Evolutionary conservation across 2,797 vertebrate genomes (phyloP), one percentile per base, ranked within the genome.

Genomic region (Diplodus puntazzo): DNA sequence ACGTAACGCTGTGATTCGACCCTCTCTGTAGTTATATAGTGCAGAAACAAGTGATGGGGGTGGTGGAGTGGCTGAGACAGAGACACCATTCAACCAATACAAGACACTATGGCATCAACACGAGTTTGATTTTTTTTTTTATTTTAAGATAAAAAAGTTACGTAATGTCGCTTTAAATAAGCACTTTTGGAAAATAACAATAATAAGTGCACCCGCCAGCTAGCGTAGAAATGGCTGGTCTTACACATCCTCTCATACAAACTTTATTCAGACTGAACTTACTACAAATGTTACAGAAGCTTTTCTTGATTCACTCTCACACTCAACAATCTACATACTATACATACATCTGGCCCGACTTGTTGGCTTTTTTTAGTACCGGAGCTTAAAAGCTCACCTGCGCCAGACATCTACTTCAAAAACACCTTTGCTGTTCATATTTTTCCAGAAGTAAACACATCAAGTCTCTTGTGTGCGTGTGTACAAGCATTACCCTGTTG

Each of bases 391-490:
- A 58, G 10, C 48, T 71, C n/a, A 50, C 4, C 16, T 58, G 52
- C 21, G 42, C 49, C 53, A 68, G 11, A 12, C 39, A 52, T 57
- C 53, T 59, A 21, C 27, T 54, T 13, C 9, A n/a, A 62, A 78
- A 78, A 69, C 18, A 61, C 2, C 21, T 68, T 61, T 58, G 48
- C n/a, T 27, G 14, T 45, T 72, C 46, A 68, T 76, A 48, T 54
- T 78, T 80, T 71, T 20, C n/a, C 27, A 54, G 78, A 80, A 60
- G 61, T 48, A 55, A 7, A 54, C 34, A 61, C 58, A 50, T 68
- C 42, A 58, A 66, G 20, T 45, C 25, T 59, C 16, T 5, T 39
- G n/a, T 43, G 30, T 45, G 66, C 17, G 9, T 58, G 42, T 0
- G 3, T 65, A 18, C 45, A 25, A 43, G 25, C 49, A 39, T 75